Evolutionary conservation across 2,113 vertebrate species (phyloP).

Genomic region (Larimichthys crocea): DNA sequence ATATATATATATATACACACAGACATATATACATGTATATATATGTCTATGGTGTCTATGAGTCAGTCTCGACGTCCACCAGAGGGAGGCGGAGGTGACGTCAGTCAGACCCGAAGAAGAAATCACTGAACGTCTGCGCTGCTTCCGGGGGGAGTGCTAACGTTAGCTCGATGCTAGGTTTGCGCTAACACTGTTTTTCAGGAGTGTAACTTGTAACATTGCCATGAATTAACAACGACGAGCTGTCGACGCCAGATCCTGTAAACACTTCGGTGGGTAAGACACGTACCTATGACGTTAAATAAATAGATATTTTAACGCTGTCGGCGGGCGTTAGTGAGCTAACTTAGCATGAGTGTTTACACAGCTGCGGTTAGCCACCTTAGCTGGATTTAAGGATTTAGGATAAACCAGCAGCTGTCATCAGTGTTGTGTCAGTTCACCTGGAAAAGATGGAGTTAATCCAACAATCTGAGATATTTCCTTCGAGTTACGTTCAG

Average conservation of each 20-base stretch:
- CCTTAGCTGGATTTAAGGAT: background rate
- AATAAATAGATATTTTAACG: too few relatives aligned
- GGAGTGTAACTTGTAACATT: background rate
- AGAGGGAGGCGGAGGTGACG: constrained; percentile 38
- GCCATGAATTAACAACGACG: constrained; percentile 54
- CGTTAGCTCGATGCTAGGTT: constrained; percentile 44
- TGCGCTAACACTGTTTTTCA: background rate
- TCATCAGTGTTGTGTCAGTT: too few relatives aligned
- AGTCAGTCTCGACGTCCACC: background rate
- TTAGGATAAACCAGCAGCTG: too few relatives aligned
- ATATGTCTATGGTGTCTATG: too few relatives aligned
- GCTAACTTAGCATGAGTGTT: constrained; percentile 44
- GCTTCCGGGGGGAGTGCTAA: background rate
- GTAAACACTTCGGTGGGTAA: constrained; percentile 49
- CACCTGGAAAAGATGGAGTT: too few relatives aligned
- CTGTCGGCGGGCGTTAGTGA: background rate
- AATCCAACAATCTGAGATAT: too few relatives aligned
- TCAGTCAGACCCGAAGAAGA: constrained; percentile 31
- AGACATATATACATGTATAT: too few relatives aligned
- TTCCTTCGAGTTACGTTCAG: fast-evolving
- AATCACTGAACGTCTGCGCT: background rate
- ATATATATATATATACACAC: too few relatives aligned
- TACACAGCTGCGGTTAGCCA: constrained; percentile 24
- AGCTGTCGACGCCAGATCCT: background rate
- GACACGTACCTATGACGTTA: background rate